Evolutionary conservation across 2,113 vertebrate genomes (phyloP).

Genomic region (Strigops habroptila): DNA sequence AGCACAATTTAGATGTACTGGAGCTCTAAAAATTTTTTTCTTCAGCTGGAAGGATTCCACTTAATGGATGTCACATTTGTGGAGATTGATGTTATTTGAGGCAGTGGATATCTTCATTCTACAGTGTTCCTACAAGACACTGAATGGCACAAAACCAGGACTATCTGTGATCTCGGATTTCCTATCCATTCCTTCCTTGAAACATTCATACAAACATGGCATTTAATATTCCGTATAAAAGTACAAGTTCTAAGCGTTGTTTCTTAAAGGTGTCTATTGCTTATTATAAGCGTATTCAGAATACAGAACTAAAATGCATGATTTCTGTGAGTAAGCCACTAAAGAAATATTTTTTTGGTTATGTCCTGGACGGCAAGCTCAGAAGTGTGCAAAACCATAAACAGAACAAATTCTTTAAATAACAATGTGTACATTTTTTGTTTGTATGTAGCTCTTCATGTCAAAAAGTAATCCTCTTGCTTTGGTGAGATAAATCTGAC

Average conservation of each 20-base stretch:
- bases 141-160: neutral
- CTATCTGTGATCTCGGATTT: neutral
- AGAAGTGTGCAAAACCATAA: conserved; percentile 13
- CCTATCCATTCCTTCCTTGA: neutral
- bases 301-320: neutral
- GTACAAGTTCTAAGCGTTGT: neutral
- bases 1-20: neutral
- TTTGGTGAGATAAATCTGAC: conserved; percentile 1
- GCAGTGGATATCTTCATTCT: neutral
- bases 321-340: neutral
- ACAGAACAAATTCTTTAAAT: conserved; percentile 12
- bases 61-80: neutral
- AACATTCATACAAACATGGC: neutral
- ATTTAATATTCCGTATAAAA: neutral
- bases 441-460: neutral
- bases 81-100: neutral
- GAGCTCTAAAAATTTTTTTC: neutral
- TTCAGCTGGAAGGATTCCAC: neutral
- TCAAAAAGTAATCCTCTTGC: neutral
- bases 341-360: neutral
- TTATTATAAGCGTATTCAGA: neutral
- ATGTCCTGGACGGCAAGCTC: neutral
- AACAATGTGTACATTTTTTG: neutral
- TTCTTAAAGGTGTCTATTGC: neutral
- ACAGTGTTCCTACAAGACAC: neutral